Evolutionary conservation across 1,140 invertebrate species (phyloP).

Genomic region (Drosophila prosaltans): DNA sequence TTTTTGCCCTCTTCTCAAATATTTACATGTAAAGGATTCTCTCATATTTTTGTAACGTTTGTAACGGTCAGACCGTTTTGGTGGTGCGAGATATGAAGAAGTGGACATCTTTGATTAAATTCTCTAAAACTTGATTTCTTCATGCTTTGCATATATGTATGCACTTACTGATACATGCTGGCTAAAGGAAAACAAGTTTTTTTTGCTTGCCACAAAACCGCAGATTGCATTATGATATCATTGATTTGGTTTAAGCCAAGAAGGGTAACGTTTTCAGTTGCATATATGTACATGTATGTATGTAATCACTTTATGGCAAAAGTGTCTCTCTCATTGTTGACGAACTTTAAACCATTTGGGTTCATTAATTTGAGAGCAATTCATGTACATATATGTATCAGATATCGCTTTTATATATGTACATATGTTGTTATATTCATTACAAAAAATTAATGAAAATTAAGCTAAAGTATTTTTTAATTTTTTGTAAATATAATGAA

Average conservation of each 20-base stretch:
- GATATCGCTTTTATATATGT: not conserved
- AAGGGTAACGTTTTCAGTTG: not conserved
- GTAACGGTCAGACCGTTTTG: conserved; percentile 45
- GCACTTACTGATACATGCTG: not conserved
- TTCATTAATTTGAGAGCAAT: conserved; percentile 6
- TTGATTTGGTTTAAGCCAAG: not conserved
- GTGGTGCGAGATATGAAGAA: not conserved
- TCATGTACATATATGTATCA: not conserved
- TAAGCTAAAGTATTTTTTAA: too few species aligned
- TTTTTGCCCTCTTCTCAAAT: conserved; percentile 23
- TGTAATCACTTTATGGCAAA: not conserved
- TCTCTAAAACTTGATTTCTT: conserved; percentile 10
- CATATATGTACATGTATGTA: too few species aligned
- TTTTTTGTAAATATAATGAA: too few species aligned
- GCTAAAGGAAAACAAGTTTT: not conserved
- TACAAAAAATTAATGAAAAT: too few species aligned
- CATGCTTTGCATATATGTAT: not conserved
- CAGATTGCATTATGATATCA: conserved; percentile 1
- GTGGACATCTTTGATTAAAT: not conserved
- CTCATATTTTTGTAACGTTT: conserved; percentile 47
- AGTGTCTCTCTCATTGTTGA: not conserved
- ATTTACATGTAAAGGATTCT: conserved; percentile 26
- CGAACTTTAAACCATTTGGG: not conserved
- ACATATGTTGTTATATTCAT: too few species aligned
- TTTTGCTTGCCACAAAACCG: too few species aligned